phyloP scores from a whole-genome alignment of 2,888 invertebrate genomes.

The Diarsia rubi region DNA sequence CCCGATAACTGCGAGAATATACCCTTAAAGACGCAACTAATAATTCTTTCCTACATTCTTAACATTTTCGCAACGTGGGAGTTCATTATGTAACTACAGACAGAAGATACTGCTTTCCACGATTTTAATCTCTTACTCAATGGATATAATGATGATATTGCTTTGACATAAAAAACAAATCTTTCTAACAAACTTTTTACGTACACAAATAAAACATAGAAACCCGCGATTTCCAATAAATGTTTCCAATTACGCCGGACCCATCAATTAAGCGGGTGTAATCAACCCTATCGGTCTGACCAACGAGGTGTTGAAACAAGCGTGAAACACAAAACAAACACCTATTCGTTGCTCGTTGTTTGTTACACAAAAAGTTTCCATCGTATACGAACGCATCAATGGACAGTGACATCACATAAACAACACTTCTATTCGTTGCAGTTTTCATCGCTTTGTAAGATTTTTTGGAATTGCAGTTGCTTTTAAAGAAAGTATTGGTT shows the following conservation, averaged over 20 bases:
- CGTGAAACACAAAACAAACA: constrained; percentile 47
- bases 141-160: not conserved
- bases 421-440: constrained; percentile 16
- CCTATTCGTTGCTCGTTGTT: constrained; percentile 48
- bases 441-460: constrained; percentile 39
- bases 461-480: constrained; percentile 15
- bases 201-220: constrained; percentile 24
- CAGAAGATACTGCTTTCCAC: not conserved
- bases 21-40: constrained; percentile 15
- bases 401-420: constrained; percentile 20
- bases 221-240: constrained; percentile 15
- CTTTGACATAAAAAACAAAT: not conserved
- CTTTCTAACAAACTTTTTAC: constrained; percentile 15
- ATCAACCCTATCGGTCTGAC: constrained; percentile 39
- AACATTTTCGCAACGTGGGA: not conserved
- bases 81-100: constrained; percentile 24
- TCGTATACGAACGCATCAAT: constrained; percentile 36
- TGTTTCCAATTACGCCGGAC: constrained; percentile 37
- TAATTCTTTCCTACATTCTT: constrained; percentile 6
- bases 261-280: constrained; percentile 57
- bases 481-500: constrained; percentile 21
- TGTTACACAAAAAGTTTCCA: constrained; percentile 32
- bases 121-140: constrained; percentile 3
- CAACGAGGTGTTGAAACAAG: constrained; percentile 55
- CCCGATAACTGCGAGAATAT: constrained; percentile 1